phyloP scores from a whole-genome alignment of 2,888 invertebrate genomes.

The Leptinotarsa rubiginosa region DNA sequence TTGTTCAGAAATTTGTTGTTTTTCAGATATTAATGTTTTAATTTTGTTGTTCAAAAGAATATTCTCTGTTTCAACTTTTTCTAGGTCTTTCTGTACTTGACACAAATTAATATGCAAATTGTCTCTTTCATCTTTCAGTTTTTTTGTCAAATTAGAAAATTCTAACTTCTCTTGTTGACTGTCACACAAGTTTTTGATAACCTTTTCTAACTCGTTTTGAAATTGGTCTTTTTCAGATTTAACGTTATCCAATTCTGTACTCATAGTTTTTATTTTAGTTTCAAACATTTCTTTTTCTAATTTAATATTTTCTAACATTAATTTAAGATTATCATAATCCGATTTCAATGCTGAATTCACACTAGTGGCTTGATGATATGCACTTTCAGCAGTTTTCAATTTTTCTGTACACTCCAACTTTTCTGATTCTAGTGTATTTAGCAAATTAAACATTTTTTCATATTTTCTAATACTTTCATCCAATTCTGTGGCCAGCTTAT shows the following conservation, averaged over 20 bases:
- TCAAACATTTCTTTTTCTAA: conserved; percentile 24
- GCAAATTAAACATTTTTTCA: background rate
- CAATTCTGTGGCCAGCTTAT: conserved; percentile 1
- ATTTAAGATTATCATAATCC: conserved; percentile 29
- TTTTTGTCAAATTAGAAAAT: background rate
- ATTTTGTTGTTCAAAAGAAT: conserved; percentile 3
- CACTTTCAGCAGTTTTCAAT: background rate
- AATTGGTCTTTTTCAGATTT: conserved; percentile 14
- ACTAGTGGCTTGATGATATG: background rate
- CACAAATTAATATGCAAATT: background rate
- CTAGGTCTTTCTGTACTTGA: conserved; percentile 17
- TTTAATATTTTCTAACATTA: conserved; percentile 17
- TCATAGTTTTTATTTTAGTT: background rate
- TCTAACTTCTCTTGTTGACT: conserved; percentile 19
- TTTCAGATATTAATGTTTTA: conserved; percentile 3
- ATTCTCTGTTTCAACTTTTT: conserved; percentile 9
- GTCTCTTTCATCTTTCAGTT: background rate
- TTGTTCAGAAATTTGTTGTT: background rate
- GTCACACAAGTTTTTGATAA: background rate
- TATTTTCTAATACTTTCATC: background rate
- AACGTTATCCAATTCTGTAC: background rate
- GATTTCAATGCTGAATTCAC: conserved; percentile 16
- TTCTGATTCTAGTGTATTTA: conserved; percentile 9
- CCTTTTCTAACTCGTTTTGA: conserved; percentile 6
- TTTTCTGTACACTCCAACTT: background rate